These are phyloP conservation scores for Aphidius colemani DNA, from an alignment of 2,888 invertebrate species.

Conservation along the genomic window DNA sequence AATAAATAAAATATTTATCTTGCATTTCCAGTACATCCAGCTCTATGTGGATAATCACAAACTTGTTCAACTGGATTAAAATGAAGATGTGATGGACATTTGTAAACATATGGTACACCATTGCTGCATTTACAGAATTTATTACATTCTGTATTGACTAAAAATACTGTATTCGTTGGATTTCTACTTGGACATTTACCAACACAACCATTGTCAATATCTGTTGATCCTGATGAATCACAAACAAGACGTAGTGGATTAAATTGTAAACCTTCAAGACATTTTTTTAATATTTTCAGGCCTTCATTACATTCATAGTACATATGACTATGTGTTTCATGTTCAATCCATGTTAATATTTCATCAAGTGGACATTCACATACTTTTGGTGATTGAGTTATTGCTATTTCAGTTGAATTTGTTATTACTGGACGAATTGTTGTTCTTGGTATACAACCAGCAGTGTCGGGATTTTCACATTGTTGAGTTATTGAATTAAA, in stretches of 20 bases:
- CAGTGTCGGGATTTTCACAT: conserved; percentile 33
- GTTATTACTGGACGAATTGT: not conserved
- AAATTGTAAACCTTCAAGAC: conserved; percentile 28
- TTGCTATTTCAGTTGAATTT: not conserved
- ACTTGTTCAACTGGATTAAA: conserved; percentile 31
- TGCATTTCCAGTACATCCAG: conserved; percentile 27
- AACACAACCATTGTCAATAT: conserved; percentile 30
- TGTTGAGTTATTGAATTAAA: conserved; percentile 31
- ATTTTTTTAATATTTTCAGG: conserved; percentile 20
- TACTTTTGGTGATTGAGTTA: not conserved
- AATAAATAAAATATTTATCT: conserved; percentile 13
- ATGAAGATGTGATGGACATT: conserved; percentile 36
- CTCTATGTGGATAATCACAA: conserved; percentile 34
- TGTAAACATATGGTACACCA: conserved; percentile 27
- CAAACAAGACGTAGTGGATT: conserved; percentile 27
- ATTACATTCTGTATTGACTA: conserved; percentile 39
- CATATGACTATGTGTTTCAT: conserved; percentile 27
- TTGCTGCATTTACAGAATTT: conserved; percentile 43
- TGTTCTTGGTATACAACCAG: conserved; percentile 24
- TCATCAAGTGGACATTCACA: conserved; percentile 25
- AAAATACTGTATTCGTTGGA: conserved; percentile 20
- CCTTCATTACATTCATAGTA: conserved; percentile 33
- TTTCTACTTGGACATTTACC: conserved; percentile 37
- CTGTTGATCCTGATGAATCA: conserved; percentile 29
- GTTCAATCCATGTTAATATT: conserved; percentile 19